These are phyloP conservation scores for Nipponacmea schrenckii DNA, from an alignment of 2,888 invertebrate species.

Conservation along the genomic window DNA sequence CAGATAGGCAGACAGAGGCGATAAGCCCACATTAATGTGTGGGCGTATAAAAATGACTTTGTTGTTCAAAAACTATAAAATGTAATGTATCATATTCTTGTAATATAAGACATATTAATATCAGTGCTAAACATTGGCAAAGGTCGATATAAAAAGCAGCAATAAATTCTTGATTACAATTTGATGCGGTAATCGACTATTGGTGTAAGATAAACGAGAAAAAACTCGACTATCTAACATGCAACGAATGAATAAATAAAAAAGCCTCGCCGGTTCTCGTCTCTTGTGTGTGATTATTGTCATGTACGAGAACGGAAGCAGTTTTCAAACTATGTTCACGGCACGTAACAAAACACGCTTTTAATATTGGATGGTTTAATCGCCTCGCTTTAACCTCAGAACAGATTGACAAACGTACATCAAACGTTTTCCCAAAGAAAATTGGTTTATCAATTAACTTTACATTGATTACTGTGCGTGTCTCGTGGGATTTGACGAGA, in stretches of 20 bases:
- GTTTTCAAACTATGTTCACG: conserved; percentile 1
- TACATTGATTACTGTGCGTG: conserved; percentile 17
- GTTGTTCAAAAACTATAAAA: too few relatives aligned
- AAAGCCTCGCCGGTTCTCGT: neutral
- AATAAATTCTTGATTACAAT: too few relatives aligned
- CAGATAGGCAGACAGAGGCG: too few relatives aligned
- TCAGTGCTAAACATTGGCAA: too few relatives aligned
- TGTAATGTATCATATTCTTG: too few relatives aligned
- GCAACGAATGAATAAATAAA: conserved; percentile 5
- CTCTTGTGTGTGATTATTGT: conserved; percentile 2
- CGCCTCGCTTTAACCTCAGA: neutral
- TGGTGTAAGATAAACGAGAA: too few relatives aligned
- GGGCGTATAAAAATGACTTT: too few relatives aligned
- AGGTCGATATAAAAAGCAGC: too few relatives aligned
- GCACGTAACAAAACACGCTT: conserved; percentile 4
- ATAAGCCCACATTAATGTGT: too few relatives aligned
- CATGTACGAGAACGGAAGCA: conserved; percentile 3
- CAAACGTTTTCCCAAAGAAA: conserved; percentile 22
- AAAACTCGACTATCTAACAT: neutral
- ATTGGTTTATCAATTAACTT: conserved; percentile 23
- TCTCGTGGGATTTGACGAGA: conserved; percentile 14
- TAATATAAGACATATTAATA: too few relatives aligned
- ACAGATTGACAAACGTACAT: conserved; percentile 9
- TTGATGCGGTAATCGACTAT: too few relatives aligned
- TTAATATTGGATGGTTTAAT: conserved; percentile 3